Percentiles rank a stretch among this genome's conserved stretches.
These are phyloP conservation scores for Cephalophus harveyi DNA, from an alignment of 2,113 vertebrate species.

Conservation along the genomic window DNA sequence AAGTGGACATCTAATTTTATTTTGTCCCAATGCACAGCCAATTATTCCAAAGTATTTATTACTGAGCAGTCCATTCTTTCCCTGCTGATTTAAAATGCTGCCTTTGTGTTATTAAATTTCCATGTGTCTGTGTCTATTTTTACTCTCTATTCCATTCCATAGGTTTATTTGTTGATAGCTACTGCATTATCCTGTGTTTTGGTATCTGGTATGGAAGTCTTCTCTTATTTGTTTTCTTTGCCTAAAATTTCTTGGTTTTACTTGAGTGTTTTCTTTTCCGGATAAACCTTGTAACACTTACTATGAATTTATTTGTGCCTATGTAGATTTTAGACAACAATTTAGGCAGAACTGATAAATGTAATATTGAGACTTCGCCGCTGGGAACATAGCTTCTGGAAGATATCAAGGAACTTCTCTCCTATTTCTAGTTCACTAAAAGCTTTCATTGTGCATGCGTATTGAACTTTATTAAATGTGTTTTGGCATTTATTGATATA, in stretches of 20 bases:
- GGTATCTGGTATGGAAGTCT: not conserved
- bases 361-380: not conserved
- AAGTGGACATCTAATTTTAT: not conserved
- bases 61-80: not conserved
- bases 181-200: not conserved
- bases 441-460: not conserved
- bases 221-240: not conserved
- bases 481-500: not conserved
- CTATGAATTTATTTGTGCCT: not conserved
- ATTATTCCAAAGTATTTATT: not conserved
- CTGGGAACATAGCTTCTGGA: not conserved
- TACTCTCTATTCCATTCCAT: not conserved
- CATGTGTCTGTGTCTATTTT: not conserved
- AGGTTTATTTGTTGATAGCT: not conserved
- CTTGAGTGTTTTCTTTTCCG: not conserved
- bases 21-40: not conserved
- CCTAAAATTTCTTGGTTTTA: not conserved
- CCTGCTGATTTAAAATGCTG: not conserved
- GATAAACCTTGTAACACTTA: not conserved
- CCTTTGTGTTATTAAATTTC: not conserved
- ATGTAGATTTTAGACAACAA: not conserved
- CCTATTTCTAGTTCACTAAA: not conserved
- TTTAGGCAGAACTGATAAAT: not conserved
- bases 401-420: not conserved
- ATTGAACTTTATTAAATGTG: conserved; percentile 6